Percentiles rank a stretch among this genome's conserved stretches.
Conservation (phyloP, 2,888 invertebrate species). For the Dasysyrphus albostriatus region DNA sequence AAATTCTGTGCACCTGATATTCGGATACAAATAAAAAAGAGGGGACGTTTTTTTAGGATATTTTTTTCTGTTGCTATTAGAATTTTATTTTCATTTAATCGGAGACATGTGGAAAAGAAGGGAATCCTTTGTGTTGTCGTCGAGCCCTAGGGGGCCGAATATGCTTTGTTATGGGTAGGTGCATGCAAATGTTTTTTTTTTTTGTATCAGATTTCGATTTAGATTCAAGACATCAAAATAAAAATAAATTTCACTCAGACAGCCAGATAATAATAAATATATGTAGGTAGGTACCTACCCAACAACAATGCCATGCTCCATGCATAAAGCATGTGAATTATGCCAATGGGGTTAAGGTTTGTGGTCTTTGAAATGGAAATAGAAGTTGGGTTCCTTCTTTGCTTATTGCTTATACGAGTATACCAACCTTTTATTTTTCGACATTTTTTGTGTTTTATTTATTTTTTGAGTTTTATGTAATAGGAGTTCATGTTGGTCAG, state of each 20-base stretch:
- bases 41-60: slow-evolving; percentile 71
- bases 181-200: neutral
- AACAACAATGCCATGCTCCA: neutral
- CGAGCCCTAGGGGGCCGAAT: slow-evolving; percentile 5
- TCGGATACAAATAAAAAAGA: slow-evolving; percentile 69
- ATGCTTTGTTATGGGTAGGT: neutral
- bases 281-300: too few species aligned
- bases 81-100: slow-evolving; percentile 6
- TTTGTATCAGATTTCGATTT: slow-evolving; percentile 1
- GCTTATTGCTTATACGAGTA: neutral
- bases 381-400: neutral
- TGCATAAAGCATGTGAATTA: neutral
- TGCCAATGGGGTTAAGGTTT: neutral
- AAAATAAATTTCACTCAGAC: neutral
- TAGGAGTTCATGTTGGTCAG: slow-evolving; percentile 42
- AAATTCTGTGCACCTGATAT: slow-evolving; percentile 70
- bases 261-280: neutral
- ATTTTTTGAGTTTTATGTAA: slow-evolving; percentile 50
- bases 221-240: neutral
- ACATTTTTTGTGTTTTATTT: slow-evolving; percentile 43
- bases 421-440: slow-evolving; percentile 13
- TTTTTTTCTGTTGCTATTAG: slow-evolving; percentile 30
- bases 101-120: neutral
- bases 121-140: neutral
- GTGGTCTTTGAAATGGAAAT: neutral